A percentile compares a stretch with the other conserved stretches of the same genome.
Evolutionary conservation across 2,888 invertebrate species (phyloP).

Genomic region (Gari tellinella): DNA sequence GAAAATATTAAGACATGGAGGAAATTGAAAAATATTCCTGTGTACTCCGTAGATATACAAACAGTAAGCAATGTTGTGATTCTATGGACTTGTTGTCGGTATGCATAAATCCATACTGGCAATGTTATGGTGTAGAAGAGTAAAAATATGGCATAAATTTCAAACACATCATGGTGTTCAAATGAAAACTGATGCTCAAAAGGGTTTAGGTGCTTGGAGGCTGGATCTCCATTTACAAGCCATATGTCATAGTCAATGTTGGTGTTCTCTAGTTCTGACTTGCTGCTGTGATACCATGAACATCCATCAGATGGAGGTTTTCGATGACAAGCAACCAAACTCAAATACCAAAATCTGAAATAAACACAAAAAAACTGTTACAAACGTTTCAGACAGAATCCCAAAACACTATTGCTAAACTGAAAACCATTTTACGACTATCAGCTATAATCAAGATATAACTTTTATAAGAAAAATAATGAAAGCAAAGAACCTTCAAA

Average conservation of each 20-base stretch:
- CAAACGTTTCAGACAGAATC: too few species aligned
- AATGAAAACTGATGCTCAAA: slow-evolving; percentile 98
- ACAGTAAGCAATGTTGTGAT: slow-evolving; percentile 95
- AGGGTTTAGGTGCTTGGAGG: slow-evolving; percentile 90
- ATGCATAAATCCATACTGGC: slow-evolving; percentile 96
- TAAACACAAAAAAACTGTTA: slow-evolving; percentile 10
- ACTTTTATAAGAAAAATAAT: too few species aligned
- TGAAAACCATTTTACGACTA: too few species aligned
- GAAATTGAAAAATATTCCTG: slow-evolving; percentile 94
- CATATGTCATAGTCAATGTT: slow-evolving; percentile 94
- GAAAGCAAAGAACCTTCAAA: too few species aligned
- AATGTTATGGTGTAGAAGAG: slow-evolving; percentile 93
- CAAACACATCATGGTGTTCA: slow-evolving; percentile 93
- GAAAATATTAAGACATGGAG: slow-evolving; percentile 95
- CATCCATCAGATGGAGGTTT: slow-evolving; percentile 14
- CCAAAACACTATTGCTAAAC: too few species aligned
- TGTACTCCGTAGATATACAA: slow-evolving; percentile 93
- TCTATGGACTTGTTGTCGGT: slow-evolving; percentile 94
- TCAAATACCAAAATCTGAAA: slow-evolving; percentile 96
- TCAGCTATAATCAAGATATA: too few species aligned
- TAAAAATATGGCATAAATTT: slow-evolving; percentile 95
- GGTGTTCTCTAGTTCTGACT: slow-evolving; percentile 25
- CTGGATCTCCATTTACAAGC: slow-evolving; percentile 98
- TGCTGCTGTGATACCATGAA: slow-evolving; percentile 1
- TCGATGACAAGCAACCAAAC: slow-evolving; percentile 95